phyloP scores from a whole-genome alignment of 2,113 vertebrate genomes.

The Bolborhynchus lineola region DNA sequence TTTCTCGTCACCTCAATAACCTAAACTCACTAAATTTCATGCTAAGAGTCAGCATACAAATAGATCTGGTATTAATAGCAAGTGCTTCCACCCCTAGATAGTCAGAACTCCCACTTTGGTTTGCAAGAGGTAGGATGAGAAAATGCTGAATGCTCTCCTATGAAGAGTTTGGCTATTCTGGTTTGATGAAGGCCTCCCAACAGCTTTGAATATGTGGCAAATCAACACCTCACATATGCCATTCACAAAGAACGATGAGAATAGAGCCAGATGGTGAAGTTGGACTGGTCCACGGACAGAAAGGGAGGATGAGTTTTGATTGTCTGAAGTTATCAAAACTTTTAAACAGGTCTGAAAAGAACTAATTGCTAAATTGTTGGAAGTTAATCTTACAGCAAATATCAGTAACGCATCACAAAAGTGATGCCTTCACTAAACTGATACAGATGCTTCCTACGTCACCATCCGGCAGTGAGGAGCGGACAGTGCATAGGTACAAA shows the following conservation, averaged over 20 bases:
- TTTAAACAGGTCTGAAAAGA: background rate
- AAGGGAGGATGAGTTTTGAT: background rate
- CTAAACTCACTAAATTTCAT: conserved; percentile 14
- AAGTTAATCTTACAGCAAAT: background rate
- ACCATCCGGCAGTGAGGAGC: background rate
- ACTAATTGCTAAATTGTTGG: background rate
- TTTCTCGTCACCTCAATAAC: conserved; percentile 17
- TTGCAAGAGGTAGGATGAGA: background rate
- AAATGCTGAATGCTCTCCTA: background rate
- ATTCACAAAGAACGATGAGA: background rate
- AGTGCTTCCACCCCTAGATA: background rate
- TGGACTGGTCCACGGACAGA: background rate
- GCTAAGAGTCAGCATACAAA: background rate
- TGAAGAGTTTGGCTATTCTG: background rate
- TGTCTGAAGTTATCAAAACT: background rate
- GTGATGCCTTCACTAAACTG: background rate
- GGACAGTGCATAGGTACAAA: background rate
- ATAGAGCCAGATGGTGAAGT: background rate
- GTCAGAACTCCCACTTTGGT: background rate
- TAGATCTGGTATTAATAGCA: conserved; percentile 1
- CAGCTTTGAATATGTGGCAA: background rate
- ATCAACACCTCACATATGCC: background rate
- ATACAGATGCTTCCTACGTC: background rate
- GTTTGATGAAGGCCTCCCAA: background rate
- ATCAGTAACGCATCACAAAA: background rate